Evolutionary conservation across 2,113 vertebrate genomes (phyloP).

Genomic region (Jaculus jaculus): DNA sequence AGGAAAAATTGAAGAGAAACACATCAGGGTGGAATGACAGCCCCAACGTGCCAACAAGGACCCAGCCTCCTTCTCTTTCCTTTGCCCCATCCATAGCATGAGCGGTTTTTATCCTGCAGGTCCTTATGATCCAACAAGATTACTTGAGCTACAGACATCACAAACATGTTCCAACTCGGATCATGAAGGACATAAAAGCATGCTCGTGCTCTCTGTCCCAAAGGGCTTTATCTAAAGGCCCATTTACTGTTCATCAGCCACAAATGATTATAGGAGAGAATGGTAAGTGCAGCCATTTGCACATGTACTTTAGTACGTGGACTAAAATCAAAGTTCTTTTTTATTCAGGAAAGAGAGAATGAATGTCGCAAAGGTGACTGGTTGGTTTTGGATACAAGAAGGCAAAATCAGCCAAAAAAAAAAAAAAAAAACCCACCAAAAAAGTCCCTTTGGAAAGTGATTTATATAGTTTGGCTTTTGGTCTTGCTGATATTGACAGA

Average conservation of each 20-base stretch:
- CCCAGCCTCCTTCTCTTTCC: neutral
- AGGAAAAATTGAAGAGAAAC: neutral
- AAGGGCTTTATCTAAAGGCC: constrained; percentile 3
- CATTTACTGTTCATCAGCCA: neutral
- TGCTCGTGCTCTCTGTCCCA: neutral
- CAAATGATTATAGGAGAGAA: neutral
- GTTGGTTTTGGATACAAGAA: constrained; percentile 7
- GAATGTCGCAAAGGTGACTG: neutral
- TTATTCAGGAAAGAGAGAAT: neutral
- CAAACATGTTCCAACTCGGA: neutral
- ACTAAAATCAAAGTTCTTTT: constrained; percentile 7
- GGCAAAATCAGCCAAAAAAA: neutral
- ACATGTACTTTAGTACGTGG: neutral
- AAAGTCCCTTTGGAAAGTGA: neutral
- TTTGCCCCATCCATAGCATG: neutral
- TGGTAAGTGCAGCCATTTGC: neutral
- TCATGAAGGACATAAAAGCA: neutral
- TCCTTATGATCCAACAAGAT: neutral
- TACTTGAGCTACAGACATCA: neutral
- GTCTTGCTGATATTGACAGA: constrained; percentile 2
- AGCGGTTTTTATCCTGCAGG: neutral
- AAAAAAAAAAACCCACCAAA: too few species aligned
- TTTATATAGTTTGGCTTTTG: neutral
- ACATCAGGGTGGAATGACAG: neutral
- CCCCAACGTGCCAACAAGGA: neutral